Evolutionary conservation across 1,140 invertebrate genomes (phyloP), one percentile per base, ranked within the genome.

Genomic region (Drosophila jambulina): DNA sequence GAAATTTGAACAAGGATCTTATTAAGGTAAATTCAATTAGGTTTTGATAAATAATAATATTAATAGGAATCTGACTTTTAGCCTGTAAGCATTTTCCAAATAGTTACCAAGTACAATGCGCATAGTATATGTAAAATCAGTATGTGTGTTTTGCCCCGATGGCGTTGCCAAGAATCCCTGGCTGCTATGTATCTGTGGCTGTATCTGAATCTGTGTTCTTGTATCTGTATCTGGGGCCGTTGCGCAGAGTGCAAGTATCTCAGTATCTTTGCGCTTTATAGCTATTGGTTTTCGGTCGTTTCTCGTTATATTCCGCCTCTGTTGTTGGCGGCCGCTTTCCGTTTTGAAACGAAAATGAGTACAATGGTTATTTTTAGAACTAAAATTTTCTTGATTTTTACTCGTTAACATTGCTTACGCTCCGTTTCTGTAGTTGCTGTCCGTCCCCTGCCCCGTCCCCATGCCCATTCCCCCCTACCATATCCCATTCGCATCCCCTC

Each of bases 341-440:
- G 80, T 87, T 88, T 88, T 88, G 64, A 88, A 90, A 76, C 64
- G 65, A 78, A 88, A 88, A 88, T 88, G 84, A 88, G 84, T 88
- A 88, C 84, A 87, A 71, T 45, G 58, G 84, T 88, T 88, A 88
- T 88, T 88, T 88, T 84, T 88, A 88, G 84, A 88, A 87, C 79
- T 80, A 87, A 88, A 80, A 83, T 88, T 80, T 84, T 87, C 77
- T 84, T 80, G 77, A 78, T 84, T 75, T 85, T 88, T 90, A 90
- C 80, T 87, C 84, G 84, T 81, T 87, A 87, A 87, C 77, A 88
- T 90, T 88, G 77, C 85, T 80, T 83, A 83, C 76, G 80, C 80
- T 88, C 61, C 80, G 83, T 87, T 56, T 80, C 60, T 82, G 75
- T 68, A 74, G 82, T 78, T 75, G 78, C 62, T 64, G 78, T 68